Evolutionary conservation across 2,113 vertebrate species (phyloP).

Genomic region (Ciconia stormi): DNA sequence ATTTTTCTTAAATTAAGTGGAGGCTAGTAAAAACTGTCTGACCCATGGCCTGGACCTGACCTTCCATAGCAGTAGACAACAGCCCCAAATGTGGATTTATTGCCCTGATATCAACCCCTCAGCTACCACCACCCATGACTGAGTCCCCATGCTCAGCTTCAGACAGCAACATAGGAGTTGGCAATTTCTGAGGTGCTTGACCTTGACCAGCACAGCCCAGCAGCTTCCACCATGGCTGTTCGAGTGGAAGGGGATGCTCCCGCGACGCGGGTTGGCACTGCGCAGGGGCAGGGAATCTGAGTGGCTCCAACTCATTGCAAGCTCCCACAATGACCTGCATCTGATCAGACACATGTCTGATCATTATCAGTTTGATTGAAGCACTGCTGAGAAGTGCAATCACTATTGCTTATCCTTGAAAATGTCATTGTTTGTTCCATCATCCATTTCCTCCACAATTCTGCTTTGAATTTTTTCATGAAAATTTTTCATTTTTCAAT

Average conservation of each 20-base stretch:
- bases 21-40: not conserved
- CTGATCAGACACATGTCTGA: not conserved
- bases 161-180: fast-evolving
- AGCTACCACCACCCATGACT: not conserved
- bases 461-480: not conserved
- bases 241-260: not conserved
- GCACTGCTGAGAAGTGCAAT: not conserved
- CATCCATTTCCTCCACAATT: not conserved
- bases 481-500: not conserved
- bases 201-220: not conserved
- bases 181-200: not conserved
- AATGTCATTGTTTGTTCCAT: not conserved
- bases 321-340: not conserved
- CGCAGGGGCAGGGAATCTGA: not conserved
- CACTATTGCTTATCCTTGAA: not conserved
- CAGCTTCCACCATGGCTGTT: not conserved
- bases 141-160: not conserved
- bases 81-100: not conserved
- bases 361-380: not conserved
- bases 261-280: fast-evolving
- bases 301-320: not conserved
- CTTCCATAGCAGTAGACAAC: not conserved
- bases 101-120: not conserved
- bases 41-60: not conserved
- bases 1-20: not conserved